phyloP scores from a whole-genome alignment of 2,888 invertebrate genomes.

The Caenorhabditis plicata region DNA sequence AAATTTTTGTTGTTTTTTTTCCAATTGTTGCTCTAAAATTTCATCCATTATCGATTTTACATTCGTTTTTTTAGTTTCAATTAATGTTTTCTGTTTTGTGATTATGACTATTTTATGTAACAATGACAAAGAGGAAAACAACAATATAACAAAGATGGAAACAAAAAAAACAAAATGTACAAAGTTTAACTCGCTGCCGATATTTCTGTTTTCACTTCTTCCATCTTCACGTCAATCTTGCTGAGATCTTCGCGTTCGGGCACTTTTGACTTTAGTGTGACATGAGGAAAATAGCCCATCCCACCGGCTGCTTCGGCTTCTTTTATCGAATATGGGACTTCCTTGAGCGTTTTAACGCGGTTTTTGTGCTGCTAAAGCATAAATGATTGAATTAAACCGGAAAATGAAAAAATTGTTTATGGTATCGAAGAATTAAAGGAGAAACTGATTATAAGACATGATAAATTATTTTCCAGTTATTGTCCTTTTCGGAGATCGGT shows the following conservation, averaged over 20 bases:
- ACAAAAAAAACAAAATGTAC: slow-evolving; percentile 1
- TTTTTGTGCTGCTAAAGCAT: slow-evolving; percentile 53
- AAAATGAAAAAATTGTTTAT: not conserved
- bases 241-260: slow-evolving; percentile 7
- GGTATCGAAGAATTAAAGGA: not conserved
- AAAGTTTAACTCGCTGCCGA: not conserved
- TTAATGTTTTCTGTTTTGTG: not conserved
- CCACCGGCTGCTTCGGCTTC: slow-evolving; percentile 63
- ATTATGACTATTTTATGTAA: not conserved
- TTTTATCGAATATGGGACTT: slow-evolving; percentile 58
- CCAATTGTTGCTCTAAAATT: not conserved
- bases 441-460: not conserved
- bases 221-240: slow-evolving; percentile 2
- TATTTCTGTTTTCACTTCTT: slow-evolving; percentile 8
- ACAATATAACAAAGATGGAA: slow-evolving; percentile 5
- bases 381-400: not conserved
- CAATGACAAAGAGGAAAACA: slow-evolving; percentile 3
- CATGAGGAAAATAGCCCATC: slow-evolving; percentile 48
- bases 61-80: not conserved
- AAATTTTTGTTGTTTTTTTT: not conserved
- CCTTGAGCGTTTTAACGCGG: slow-evolving; percentile 55
- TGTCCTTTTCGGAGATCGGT: not conserved
- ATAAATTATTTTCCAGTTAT: not conserved
- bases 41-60: not conserved
- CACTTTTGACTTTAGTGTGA: slow-evolving; percentile 35